Percentiles rank a stretch among this genome's conserved stretches.
phyloP scores from a whole-genome alignment of 2,888 invertebrate species.

The Halictus quadricinctus region DNA sequence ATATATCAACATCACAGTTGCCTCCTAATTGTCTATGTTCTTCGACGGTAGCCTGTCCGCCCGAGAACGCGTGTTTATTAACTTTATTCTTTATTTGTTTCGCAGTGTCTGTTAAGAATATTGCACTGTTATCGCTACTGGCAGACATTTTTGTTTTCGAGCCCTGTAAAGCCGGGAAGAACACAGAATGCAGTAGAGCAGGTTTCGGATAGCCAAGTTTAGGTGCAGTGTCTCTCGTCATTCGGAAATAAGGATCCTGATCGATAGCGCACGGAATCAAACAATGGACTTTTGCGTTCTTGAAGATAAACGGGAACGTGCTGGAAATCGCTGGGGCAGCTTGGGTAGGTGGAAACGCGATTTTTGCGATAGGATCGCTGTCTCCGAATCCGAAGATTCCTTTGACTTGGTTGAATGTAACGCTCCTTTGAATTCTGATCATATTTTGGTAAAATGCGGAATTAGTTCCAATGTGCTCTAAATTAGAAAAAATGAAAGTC shows the following conservation, averaged over 20 bases:
- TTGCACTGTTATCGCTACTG: conserved; percentile 95
- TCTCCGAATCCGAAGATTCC: conserved; percentile 99
- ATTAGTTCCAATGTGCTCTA: conserved; percentile 93
- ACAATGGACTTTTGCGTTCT: conserved; percentile 89
- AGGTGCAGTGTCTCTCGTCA: conserved; percentile 99
- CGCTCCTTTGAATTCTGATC: conserved; percentile 94
- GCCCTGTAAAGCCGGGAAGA: conserved; percentile 97
- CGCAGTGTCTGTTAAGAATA: conserved; percentile 96
- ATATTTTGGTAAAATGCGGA: conserved; percentile 97
- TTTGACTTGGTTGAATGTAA: conserved; percentile 98
- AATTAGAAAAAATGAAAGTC: conserved; percentile 98
- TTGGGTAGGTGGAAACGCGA: conserved; percentile 97
- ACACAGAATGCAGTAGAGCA: conserved; percentile 92
- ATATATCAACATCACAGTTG: conserved; percentile 97
- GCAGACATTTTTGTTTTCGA: conserved; percentile 99
- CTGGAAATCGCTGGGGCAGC: conserved; percentile 96
- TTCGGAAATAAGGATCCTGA: conserved; percentile 99
- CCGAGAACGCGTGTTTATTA: conserved; percentile 98
- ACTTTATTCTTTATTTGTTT: conserved; percentile 98
- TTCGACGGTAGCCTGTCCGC: conserved; percentile 96
- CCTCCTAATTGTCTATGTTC: conserved; percentile 96
- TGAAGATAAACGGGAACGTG: conserved; percentile 96
- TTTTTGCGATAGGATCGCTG: conserved; percentile 98
- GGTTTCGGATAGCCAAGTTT: conserved; percentile 94
- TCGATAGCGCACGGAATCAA: conserved; percentile 99